A percentile compares a stretch with the other conserved stretches of the same genome.
phyloP scores from a whole-genome alignment of 2,888 invertebrate species.

The Agrotis puta region DNA sequence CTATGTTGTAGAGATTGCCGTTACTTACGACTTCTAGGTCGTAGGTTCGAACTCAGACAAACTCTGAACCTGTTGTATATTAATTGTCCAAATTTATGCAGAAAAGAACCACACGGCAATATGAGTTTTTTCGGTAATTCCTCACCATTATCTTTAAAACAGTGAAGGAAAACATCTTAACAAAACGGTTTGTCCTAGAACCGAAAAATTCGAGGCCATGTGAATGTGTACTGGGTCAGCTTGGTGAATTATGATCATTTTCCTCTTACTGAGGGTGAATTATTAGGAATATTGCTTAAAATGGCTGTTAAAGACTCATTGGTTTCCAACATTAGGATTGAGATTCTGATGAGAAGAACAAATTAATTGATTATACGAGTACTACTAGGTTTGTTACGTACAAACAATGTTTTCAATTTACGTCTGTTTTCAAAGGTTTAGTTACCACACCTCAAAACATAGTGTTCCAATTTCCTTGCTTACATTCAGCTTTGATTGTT shows the following conservation, averaged over 20 bases:
- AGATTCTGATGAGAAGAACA: too few species aligned
- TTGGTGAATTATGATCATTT: background rate
- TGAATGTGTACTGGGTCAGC: too few species aligned
- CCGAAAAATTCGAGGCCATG: too few species aligned
- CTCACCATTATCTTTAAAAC: background rate
- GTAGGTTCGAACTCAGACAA: background rate
- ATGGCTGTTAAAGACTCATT: too few species aligned
- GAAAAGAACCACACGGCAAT: too few species aligned
- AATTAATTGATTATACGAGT: too few species aligned
- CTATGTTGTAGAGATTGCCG: background rate
- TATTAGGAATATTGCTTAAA: too few species aligned
- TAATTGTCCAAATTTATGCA: too few species aligned
- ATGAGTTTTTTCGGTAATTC: background rate
- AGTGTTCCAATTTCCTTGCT: conserved; percentile 31
- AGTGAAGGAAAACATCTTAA: background rate
- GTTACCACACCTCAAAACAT: conserved; percentile 24
- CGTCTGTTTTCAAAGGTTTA: conserved; percentile 29
- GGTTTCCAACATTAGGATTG: too few species aligned
- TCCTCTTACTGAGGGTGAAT: too few species aligned
- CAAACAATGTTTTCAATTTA: conserved; percentile 8
- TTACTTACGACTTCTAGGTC: background rate
- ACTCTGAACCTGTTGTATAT: too few species aligned
- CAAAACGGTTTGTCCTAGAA: background rate
- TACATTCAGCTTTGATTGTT: conserved; percentile 18
- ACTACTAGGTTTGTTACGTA: background rate